phyloP scores from a whole-genome alignment of 92 coral and sea anemone species.

The Phenganax subtilis region DNA sequence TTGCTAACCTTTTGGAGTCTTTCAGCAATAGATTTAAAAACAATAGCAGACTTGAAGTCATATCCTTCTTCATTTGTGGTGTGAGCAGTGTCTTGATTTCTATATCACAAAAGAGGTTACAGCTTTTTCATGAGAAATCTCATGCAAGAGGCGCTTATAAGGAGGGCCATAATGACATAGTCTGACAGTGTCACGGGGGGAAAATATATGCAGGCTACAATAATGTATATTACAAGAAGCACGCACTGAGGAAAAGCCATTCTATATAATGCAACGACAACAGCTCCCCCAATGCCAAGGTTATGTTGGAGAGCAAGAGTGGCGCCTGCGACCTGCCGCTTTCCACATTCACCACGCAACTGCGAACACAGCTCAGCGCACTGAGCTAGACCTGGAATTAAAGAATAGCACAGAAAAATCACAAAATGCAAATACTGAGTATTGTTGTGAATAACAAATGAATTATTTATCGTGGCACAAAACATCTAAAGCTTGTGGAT shows the following conservation, averaged over 20 bases:
- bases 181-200: too few species aligned
- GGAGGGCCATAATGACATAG: too few species aligned
- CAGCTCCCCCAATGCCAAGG: slow-evolving; percentile 96
- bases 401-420: neutral
- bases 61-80: neutral
- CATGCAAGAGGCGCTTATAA: too few species aligned
- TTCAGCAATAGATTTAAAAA: slow-evolving; percentile 76
- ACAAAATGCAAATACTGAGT: neutral
- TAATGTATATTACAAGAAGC: slow-evolving; percentile 51
- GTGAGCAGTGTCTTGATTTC: neutral
- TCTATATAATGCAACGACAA: slow-evolving; percentile 79
- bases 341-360: slow-evolving; percentile 95
- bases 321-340: slow-evolving; percentile 91
- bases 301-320: slow-evolving; percentile 84
- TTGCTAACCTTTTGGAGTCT: slow-evolving; percentile 57
- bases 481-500: neutral
- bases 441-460: neutral
- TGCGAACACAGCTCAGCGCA: slow-evolving; percentile 90
- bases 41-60: slow-evolving; percentile 75
- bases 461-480: neutral
- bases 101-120: neutral
- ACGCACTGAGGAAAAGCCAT: slow-evolving; percentile 66
- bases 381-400: slow-evolving; percentile 74
- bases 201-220: neutral
- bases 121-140: too few species aligned